These are phyloP conservation scores for Anthoptus insignis DNA, from an alignment of 2,888 invertebrate genomes.

Conservation along the genomic window DNA sequence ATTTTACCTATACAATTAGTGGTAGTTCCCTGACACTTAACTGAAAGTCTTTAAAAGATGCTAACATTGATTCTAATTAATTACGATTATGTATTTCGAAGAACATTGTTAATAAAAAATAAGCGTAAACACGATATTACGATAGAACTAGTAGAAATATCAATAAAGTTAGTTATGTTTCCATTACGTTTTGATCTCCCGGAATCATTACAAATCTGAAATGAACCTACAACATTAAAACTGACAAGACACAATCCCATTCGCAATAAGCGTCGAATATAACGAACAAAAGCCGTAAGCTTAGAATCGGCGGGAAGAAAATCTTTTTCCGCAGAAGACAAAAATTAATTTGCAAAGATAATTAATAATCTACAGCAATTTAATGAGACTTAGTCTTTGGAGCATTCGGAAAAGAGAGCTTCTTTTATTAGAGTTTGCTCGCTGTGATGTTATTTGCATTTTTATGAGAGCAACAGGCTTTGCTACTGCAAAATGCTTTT, in stretches of 20 bases:
- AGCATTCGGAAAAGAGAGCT: background rate
- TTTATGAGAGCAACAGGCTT: constrained; percentile 13
- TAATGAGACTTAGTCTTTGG: constrained; percentile 13
- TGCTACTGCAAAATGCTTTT: background rate
- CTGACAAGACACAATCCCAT: background rate
- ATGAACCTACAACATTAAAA: background rate
- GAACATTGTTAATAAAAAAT: too few relatives aligned
- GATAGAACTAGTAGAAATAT: too few relatives aligned
- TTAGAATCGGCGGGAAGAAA: background rate
- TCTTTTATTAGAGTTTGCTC: constrained; percentile 1
- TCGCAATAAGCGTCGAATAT: background rate
- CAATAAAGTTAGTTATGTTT: too few relatives aligned
- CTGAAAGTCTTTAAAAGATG: too few relatives aligned
- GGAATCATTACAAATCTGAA: background rate
- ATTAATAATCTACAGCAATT: constrained; percentile 24
- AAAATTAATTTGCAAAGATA: constrained; percentile 20
- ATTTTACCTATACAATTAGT: too few relatives aligned
- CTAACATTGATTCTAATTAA: too few relatives aligned
- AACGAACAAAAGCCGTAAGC: constrained; percentile 17
- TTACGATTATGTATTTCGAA: too few relatives aligned
- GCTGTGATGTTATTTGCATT: constrained; percentile 5
- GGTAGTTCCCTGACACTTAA: too few relatives aligned
- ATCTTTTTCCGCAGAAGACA: constrained; percentile 6
- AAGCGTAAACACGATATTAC: too few relatives aligned
- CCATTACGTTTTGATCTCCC: too few relatives aligned